Base-by-base conservation (phyloP, 2,113 vertebrate genomes). In the Lophotis ruficrista region DNA sequence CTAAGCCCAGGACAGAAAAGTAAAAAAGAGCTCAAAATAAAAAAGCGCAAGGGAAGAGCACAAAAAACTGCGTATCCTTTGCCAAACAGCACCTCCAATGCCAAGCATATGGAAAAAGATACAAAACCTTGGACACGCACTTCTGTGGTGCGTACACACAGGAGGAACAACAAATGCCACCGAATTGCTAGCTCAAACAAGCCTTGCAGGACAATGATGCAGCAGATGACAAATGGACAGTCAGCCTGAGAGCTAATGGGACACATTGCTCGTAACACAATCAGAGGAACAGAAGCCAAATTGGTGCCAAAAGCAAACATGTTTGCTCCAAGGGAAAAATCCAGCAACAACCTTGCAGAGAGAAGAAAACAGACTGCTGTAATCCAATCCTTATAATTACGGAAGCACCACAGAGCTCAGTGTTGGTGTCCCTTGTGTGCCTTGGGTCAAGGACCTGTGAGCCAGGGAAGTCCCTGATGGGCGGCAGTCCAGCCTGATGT, bases 141-240 rank as follows among this genome's bases (percentile, higher is more conserved):
- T 73, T 83, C 15, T 61, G 71, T 57, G 22, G 14, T 41, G 33
- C 1, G 1, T 33, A 41, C 1, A 6, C 31, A 58, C 33, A 43
- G 21, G 24, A 82, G 35, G 61, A 78, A 57, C n/a, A 71, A 47
- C 0, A 0, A 75, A 38, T 3, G 5, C 2, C 31, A n/a, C 50
- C 0, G 0, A 25, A 41, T 6, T 70, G n/a, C 28, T 30, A 23
- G 43, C 73, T 56, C 70, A 66, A 81, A 89, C 19, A 78, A 89
- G 12, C 10, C 23, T 58, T 2, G 2, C 0, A 37, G 19, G 77
- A 41, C 31, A 69, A n/a, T 7, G 11, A 65, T 41, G 53, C 41
- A 71, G 33, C 47, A 76, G 58, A 66, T 33, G 25, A 66, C 31
- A 84, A 90, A 66, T 10, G 65, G 51, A 47, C 35, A 58, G 43